Percentiles rank a stretch among this genome's conserved stretches.
phyloP scores from a whole-genome alignment of 1,140 invertebrate genomes.

The Pachyrhynchus sulphureomaculatus region DNA sequence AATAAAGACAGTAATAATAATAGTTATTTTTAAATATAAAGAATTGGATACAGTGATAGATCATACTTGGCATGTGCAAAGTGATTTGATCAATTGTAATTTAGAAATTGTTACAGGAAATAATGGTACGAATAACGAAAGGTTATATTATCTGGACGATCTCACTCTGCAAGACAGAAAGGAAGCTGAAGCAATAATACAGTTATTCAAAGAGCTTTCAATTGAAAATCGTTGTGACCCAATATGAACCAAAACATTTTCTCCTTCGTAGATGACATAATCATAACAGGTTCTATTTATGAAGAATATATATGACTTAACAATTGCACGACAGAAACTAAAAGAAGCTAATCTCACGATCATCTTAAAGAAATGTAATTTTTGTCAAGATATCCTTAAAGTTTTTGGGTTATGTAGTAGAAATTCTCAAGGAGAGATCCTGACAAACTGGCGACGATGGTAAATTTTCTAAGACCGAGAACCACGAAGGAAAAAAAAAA shows the following conservation, averaged over 20 bases:
- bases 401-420: constrained; percentile 48
- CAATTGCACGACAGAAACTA: constrained; percentile 30
- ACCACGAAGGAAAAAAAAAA: constrained; percentile 40
- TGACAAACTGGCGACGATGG: constrained; percentile 32
- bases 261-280: constrained; percentile 47
- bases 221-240: constrained; percentile 13
- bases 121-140: neutral
- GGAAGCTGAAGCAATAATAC: neutral
- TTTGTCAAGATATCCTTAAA: constrained; percentile 39
- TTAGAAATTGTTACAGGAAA: neutral
- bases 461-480: constrained; percentile 38
- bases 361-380: constrained; percentile 23
- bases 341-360: constrained; percentile 35
- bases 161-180: neutral
- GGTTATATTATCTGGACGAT: neutral
- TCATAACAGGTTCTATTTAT: constrained; percentile 44
- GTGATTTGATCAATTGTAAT: neutral
- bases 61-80: neutral
- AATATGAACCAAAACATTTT: constrained; percentile 41
- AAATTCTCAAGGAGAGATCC: constrained; percentile 44
- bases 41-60: neutral
- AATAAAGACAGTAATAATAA: too few relatives aligned
- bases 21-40: too few relatives aligned
- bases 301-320: constrained; percentile 44
- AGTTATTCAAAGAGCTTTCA: too few relatives aligned